Base-by-base conservation (phyloP, 1,140 invertebrate genomes). In the Helicorthomorpha holstii region DNA sequence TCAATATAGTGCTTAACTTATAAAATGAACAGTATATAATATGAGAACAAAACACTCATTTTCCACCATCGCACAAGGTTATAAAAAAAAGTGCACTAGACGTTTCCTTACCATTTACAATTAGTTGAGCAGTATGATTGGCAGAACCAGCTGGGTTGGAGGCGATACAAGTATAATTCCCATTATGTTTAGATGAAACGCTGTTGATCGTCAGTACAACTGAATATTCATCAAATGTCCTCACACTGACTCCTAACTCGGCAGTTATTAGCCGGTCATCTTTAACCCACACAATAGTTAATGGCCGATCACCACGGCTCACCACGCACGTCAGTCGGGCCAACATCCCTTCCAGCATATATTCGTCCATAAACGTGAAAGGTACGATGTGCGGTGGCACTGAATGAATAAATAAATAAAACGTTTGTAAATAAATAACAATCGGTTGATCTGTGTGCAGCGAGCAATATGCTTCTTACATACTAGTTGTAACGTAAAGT, bases 131-230 rank as follows among this genome's bases (percentile, higher is more conserved):
- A 44, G 59, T 61, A 45, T 59, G 57, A 53, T 62, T 58, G 7
- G 60, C 53, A 14, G 41, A 56, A 42, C 62, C 65, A 44, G 79
- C 80, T 44, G 69, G 65, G 67, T 85, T 85, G 56, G 69, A 73
- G 23, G 79, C 82, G 26, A 74, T 66, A 64, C 83, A 86, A n/a
- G 81, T 79, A 63, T 85, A 85, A 60, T 82, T 79, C 14, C 83
- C 83, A 52, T 76, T 69, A 65, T 83, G 77, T 55, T 72, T 58
- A 3, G 64, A 63, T 29, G 55, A 61, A 23, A 67, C 65, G 44
- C 63, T 60, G 46, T 62, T 60, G 22, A 73, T 69, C 10, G 64
- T 63, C 34, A 74, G 56, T 25, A 69, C 53, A 50, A 65, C 69
- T 27, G 63, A 66, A 51, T 66, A 48, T 41, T 56, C 50, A 29